Base-by-base conservation (phyloP, 2,888 invertebrate genomes). In the Hyposoter didymator region DNA sequence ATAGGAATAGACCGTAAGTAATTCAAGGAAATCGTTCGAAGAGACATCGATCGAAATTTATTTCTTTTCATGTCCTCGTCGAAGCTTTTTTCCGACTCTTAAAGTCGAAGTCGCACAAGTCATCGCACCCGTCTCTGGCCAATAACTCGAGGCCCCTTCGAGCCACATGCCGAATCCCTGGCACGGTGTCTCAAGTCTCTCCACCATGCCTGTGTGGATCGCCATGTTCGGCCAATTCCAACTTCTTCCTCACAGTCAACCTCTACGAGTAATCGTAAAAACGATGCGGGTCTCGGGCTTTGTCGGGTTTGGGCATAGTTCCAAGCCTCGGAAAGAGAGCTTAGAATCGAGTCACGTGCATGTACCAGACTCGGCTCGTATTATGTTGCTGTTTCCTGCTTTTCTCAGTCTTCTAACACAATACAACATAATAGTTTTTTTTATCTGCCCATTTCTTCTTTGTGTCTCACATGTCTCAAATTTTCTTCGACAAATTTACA, bases 281-380 rank as follows among this genome's bases (percentile, higher is more conserved):
- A 85, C 81, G 85, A 83, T 74, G 78, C 72, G 79, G 45, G 73
- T 64, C 78, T 76, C 75, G 62, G 19, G 78, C 66, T 75, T 70
- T 79, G 81, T 73, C 72, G 75, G 62, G 59, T 66, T 55, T 84
- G 87, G 87, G 87, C 87, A 87, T 84, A 55, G 52, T 85, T 87
- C 87, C 87, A 87, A 81, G 83, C 59, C 81, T 72, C 79, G 79
- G 43, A 72, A 70, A 70, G 78, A 82, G 74, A 74, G 78, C 62
- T 72, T 67, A 72, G 79, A 85, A 79, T 75, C 75, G 69, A 79
- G 82, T 85, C 82, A 85, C 85, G 84, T 81, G 67, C 75, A 55
- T 67, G 78, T 78, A 72, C 70, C 70, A 45, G 78, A 74, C 74
- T 69, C 52, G 74, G 70, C 45, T 72, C 72, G 35, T 79, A 55